These are phyloP conservation scores for Heliocidaris tuberculata DNA, from an alignment of 35 echinoderm and acorn worm species.

Conservation along the genomic window DNA sequence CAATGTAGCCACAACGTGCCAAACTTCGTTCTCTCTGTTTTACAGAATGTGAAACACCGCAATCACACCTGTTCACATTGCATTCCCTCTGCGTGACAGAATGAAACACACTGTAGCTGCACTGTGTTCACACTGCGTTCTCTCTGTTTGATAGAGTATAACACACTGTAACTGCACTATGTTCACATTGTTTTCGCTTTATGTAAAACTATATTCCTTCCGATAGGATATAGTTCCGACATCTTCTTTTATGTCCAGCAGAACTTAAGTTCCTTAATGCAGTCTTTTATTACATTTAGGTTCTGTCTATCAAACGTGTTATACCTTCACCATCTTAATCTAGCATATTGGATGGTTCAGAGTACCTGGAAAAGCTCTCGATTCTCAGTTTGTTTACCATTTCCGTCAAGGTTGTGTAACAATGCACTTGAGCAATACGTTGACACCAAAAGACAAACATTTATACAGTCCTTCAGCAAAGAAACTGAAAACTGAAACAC, in stretches of 20 bases:
- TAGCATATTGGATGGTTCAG: background rate
- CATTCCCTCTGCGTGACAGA: too few species aligned
- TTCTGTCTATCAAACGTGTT: background rate
- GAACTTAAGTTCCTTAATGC: background rate
- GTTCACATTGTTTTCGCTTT: background rate
- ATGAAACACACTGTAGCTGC: too few species aligned
- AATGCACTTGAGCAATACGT: background rate
- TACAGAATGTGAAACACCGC: too few species aligned
- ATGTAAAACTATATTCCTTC: too few species aligned
- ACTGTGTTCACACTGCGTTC: too few species aligned
- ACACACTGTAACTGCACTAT: too few species aligned
- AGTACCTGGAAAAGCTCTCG: background rate
- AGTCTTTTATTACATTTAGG: too few species aligned
- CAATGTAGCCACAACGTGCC: too few species aligned
- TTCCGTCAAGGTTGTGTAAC: background rate
- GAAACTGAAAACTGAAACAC: background rate
- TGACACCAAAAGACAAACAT: constrained; percentile 11
- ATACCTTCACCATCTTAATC: background rate
- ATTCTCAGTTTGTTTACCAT: background rate
- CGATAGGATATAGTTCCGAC: too few species aligned
- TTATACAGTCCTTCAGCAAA: background rate
- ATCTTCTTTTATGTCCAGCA: background rate
- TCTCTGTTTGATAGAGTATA: too few species aligned
- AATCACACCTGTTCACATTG: too few species aligned
- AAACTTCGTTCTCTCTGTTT: too few species aligned